A percentile compares a stretch with the other conserved stretches of the same genome.
Conservation (phyloP, 2,113 vertebrate species). For the Charadrius vociferus region DNA sequence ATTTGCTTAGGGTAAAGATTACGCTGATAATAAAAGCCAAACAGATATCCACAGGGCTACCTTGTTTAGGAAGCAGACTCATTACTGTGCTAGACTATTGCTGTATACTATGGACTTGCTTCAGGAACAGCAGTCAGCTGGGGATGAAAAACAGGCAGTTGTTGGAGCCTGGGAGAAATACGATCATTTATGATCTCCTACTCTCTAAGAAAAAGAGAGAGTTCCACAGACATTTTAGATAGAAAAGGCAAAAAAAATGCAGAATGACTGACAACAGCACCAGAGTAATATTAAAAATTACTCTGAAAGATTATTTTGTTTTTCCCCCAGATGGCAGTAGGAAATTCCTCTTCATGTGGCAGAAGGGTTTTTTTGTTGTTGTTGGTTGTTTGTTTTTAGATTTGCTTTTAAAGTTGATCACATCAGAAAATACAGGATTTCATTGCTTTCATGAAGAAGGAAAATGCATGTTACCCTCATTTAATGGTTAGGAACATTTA, state of each 20-base stretch:
- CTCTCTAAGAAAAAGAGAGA: not conserved
- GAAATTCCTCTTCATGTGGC: not conserved
- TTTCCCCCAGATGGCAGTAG: not conserved
- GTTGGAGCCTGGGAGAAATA: not conserved
- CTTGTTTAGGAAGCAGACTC: not conserved
- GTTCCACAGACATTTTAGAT: not conserved
- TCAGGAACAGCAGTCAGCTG: not conserved
- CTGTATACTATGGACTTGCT: not conserved
- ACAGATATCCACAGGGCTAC: not conserved
- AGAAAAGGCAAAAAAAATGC: not conserved
- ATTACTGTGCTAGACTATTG: not conserved
- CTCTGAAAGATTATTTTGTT: not conserved
- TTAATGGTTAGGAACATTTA: not conserved
- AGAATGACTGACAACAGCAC: not conserved
- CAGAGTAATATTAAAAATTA: not conserved
- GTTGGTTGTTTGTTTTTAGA: not conserved
- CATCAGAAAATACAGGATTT: not conserved
- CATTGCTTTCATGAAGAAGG: not conserved
- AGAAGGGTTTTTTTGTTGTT: not conserved
- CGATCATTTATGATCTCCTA: not conserved
- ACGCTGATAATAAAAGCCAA: constrained; percentile 39
- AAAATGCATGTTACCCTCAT: not conserved
- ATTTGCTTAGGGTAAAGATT: constrained; percentile 59
- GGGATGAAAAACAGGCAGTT: not conserved
- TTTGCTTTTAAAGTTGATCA: not conserved